Evolutionary conservation across 2,888 invertebrate genomes (phyloP), one percentile per base, ranked within the genome.

Genomic region (Opisthograptis luteolata): DNA sequence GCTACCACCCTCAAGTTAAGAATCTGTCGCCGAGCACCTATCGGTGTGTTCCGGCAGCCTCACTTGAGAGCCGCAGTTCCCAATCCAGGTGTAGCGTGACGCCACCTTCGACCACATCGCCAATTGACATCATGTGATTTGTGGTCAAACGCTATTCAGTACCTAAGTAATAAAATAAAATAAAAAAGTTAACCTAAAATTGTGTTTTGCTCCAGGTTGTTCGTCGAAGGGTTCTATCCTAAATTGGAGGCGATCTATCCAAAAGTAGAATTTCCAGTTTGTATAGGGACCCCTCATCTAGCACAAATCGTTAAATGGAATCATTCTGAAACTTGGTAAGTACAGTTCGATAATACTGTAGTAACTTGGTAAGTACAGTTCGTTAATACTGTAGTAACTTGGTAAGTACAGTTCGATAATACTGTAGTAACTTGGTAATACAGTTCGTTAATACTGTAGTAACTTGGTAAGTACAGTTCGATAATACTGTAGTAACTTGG

Each of bases 231-330:
- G 2, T 82, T 94, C 17, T 93, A 94, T 52, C 93, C 95, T 1
- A 92, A 94, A 59, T 76, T 97, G 1, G 86, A 94, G 5, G 92
- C 92, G 7, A 77, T 98, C 0, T 97, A 96, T 76, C 95, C 96
- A 0, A 80, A 91, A 47, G 85, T 96, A 0, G 75, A 93, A 41
- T 96, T 93, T 68, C 98, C 98, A 0, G 98, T 98, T 0, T 95
- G 96, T 0, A 92, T 94, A 7, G 95, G 95, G 20, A 98, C 98
- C 0, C 94, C 96, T 0, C 94, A 95, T 92, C 92, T 98, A 13
- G 94, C 96, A 0, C 94, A 96, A 6, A 82, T 95, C 7, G 92
- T 98, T n/a, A 92, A 93, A 60, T 98, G 98, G 97, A 95, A 96
- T 54, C 97, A 98, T 67, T 82, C 88, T 6, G 93, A 93, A 45